Evolutionary conservation across 2,797 vertebrate species (phyloP).

Genomic region (Leucoraja ocellata): DNA sequence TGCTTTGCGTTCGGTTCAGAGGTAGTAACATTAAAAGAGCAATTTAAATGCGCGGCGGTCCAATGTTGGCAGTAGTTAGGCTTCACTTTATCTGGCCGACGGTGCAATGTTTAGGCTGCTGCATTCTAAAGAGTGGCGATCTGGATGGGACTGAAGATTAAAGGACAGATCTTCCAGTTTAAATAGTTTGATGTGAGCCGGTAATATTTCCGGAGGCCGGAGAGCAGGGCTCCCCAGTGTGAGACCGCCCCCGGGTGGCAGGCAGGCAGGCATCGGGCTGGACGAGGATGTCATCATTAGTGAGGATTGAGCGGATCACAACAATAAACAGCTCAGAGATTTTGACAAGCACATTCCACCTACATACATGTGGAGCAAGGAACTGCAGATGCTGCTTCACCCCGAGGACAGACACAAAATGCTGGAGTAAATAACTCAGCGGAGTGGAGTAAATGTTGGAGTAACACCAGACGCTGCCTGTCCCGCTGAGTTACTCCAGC

Average conservation of each 20-base stretch:
- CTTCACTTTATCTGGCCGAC: background rate
- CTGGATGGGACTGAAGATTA: background rate
- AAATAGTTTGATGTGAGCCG: background rate
- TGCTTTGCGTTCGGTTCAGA: background rate
- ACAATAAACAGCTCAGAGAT: background rate
- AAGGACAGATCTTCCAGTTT: background rate
- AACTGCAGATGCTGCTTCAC: no score
- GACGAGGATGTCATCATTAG: background rate
- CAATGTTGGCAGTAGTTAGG: background rate
- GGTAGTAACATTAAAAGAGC: background rate
- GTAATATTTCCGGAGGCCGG: background rate
- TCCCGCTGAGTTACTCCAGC: no score
- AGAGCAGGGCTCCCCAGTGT: background rate
- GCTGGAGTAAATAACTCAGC: no score
- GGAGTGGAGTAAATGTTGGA: no score
- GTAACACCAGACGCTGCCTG: no score
- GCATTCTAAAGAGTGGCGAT: background rate
- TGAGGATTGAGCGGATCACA: background rate
- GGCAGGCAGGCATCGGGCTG: background rate
- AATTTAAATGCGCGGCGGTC: background rate
- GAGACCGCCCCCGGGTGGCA: conserved; percentile 24
- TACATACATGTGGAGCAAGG: no score
- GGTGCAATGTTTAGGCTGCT: background rate
- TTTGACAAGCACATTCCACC: background rate
- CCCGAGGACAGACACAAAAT: no score